Conservation (phyloP, 2,888 invertebrate species). For the Eupithecia tripunctaria region DNA sequence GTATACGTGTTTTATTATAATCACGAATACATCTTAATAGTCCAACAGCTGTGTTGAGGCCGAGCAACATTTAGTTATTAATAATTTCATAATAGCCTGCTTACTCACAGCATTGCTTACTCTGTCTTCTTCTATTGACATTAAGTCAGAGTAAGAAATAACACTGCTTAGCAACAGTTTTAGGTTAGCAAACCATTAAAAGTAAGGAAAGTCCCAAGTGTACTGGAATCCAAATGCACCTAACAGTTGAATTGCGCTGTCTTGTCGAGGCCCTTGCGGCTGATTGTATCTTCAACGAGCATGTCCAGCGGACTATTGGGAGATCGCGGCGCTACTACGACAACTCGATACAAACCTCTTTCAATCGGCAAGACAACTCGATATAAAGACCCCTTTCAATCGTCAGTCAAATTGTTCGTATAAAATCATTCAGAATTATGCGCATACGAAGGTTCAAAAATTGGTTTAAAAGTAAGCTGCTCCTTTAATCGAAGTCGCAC, state of each 20-base stretch:
- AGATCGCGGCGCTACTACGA: conserved; percentile 19
- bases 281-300: conserved; percentile 38
- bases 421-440: not conserved
- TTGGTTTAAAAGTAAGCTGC: too few relatives aligned
- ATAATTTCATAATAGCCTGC: too few relatives aligned
- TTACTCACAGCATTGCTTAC: too few relatives aligned
- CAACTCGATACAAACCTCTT: conserved; percentile 20
- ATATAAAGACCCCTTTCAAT: not conserved
- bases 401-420: not conserved
- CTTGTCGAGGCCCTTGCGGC: conserved; percentile 27
- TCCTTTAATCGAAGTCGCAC: not conserved
- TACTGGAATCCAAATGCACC: conserved; percentile 15
- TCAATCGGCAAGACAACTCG: not conserved
- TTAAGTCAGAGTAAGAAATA: too few relatives aligned
- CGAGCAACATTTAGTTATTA: too few relatives aligned
- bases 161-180: too few relatives aligned
- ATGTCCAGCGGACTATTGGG: conserved; percentile 37
- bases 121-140: too few relatives aligned
- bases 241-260: conserved; percentile 35
- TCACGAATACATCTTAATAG: too few relatives aligned
- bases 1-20: too few relatives aligned
- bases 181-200: too few relatives aligned
- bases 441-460: not conserved
- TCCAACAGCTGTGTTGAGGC: too few relatives aligned
- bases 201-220: conserved; percentile 10